Base-by-base conservation (phyloP, 2,888 invertebrate genomes). In the Acleris laterana region DNA sequence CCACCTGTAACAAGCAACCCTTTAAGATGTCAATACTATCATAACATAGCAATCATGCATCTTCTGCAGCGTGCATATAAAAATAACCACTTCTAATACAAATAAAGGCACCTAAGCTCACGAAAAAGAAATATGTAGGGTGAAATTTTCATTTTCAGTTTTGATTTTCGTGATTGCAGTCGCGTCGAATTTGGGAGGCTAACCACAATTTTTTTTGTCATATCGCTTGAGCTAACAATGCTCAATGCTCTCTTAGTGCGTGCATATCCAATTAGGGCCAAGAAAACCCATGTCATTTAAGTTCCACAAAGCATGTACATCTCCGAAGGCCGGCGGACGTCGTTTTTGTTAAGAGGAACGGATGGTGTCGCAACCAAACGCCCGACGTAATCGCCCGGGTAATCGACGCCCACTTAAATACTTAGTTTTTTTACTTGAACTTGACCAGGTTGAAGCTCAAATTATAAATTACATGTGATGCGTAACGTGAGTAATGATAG, bases 301-400 rank as follows among this genome's bases (percentile, higher is more conserved):
- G 74, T 75, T 77, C 78, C 78, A 80, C 81, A 84, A 78, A 75
- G 57, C 44, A 42, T 20, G 44, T 57, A 46, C 55, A 44, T 57
- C 44, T 46, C 70, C 63, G 83, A 88, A 89, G 89, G 71, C 48
- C 67, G 62, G 16, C 68, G 69, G 71, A 71, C 51, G 63, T 55
- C 17, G 77, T 87, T 86, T 88, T 86, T 85, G 83, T 84, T 78
- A 75, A 77, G 75, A 82, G 72, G 77, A 77, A 80, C 84, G 80
- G 79, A 82, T 80, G 78, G 72, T 84, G 86, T 79, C 76, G 83
- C 80, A 82, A 83, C 72, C 70, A 73, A 79, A 77, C 66, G 63
- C 70, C 68, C 71, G 64, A 17, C 71, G 78, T 82, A 84, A 84
- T 81, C 79, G 77, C 72, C 74, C 74, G 66, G 66, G 73, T 82